Evolutionary conservation across 2,797 vertebrate genomes (phyloP).

Genomic region (Salarias fasciatus): DNA sequence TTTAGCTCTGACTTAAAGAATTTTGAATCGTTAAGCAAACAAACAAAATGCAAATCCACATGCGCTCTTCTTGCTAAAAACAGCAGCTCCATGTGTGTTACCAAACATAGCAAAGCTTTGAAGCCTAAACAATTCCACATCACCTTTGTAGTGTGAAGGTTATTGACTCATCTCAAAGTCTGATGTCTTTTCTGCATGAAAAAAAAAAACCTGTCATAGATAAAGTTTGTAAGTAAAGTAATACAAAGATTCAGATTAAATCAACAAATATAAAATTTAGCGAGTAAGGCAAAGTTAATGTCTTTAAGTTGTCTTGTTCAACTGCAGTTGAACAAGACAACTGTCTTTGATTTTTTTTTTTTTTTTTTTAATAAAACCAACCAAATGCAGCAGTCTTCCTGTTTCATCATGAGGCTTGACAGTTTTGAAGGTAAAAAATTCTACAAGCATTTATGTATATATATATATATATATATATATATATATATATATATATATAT

Average conservation of each 20-base stretch:
- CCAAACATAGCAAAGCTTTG: constrained; percentile 28
- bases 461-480: no score
- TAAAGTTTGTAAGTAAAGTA: constrained; percentile 9
- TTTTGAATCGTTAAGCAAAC: constrained; percentile 6
- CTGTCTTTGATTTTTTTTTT: no score
- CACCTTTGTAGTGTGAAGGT: constrained; percentile 50
- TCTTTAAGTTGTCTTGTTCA: no score
- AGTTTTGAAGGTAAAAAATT: no score
- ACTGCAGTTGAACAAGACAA: no score
- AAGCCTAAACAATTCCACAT: constrained; percentile 35
- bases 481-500: no score
- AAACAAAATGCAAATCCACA: constrained; percentile 16
- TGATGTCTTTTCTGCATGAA: constrained; percentile 1
- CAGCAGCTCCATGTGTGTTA: constrained; percentile 10
- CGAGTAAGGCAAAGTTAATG: no score
- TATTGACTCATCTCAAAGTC: constrained; percentile 29
- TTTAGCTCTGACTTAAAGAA: constrained; percentile 14
- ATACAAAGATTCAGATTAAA: constrained; percentile 31
- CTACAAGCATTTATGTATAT: no score
- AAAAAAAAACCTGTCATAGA: constrained; percentile 5
- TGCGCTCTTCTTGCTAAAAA: not conserved
- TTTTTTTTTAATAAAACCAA: no score
- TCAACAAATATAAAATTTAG: constrained; percentile 30
- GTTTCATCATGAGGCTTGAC: no score
- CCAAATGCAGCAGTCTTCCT: no score